Conservation (phyloP, 2,797 vertebrate species). For the Pantherophis alleghaniensis region DNA sequence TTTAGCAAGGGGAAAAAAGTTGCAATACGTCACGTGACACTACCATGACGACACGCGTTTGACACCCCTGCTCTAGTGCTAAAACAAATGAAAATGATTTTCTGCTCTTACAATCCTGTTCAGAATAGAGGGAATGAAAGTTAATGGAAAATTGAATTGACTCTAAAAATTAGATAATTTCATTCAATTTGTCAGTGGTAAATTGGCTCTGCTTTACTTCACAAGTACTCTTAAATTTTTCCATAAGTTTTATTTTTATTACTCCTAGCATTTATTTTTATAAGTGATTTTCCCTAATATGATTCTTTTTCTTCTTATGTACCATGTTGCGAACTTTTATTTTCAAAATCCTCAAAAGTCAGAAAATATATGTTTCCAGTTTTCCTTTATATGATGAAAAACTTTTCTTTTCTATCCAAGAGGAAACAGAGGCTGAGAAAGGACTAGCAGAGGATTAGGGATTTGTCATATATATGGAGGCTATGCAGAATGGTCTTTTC, state of each 20-base stretch:
- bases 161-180: neutral
- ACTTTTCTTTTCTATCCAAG: neutral
- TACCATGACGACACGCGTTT: too few species aligned
- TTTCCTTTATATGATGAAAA: neutral
- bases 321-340: neutral
- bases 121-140: neutral
- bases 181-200: neutral
- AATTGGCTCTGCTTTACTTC: neutral
- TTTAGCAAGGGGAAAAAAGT: too few species aligned
- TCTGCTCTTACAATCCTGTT: neutral
- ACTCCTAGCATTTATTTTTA: neutral
- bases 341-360: neutral
- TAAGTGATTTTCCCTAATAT: neutral
- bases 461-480: neutral
- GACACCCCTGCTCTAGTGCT: too few species aligned
- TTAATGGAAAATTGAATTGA: neutral
- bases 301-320: neutral
- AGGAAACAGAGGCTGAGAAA: neutral
- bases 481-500: neutral
- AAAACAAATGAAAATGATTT: neutral
- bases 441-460: neutral
- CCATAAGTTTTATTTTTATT: neutral
- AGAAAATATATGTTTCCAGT: neutral
- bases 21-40: too few species aligned
- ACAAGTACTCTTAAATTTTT: neutral